Percentiles rank a stretch among this genome's conserved stretches.
These are phyloP conservation scores for Anguilla rostrata DNA, from an alignment of 2,113 vertebrate genomes.

Conservation along the genomic window DNA sequence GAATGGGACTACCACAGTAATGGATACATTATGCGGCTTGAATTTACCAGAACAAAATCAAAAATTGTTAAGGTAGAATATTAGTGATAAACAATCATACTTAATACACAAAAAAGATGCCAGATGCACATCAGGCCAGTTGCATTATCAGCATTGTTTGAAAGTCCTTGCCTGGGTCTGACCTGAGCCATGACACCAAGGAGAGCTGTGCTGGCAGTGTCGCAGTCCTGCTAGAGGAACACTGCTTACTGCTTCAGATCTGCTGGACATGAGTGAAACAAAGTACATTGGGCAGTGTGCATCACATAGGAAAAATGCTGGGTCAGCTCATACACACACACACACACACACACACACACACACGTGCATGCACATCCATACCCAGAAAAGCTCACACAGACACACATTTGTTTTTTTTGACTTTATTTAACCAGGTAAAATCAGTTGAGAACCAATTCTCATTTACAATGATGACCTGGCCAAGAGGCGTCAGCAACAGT, in stretches of 20 bases:
- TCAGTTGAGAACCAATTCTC: too few species aligned
- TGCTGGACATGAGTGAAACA: background rate
- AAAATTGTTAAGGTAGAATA: background rate
- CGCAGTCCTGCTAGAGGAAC: background rate
- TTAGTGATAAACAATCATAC: background rate
- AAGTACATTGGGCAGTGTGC: background rate
- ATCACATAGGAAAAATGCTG: too few species aligned
- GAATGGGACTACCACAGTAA: too few species aligned
- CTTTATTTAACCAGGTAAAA: too few species aligned
- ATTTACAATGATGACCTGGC: too few species aligned
- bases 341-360: too few species aligned
- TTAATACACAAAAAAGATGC: background rate
- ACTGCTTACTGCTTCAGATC: background rate
- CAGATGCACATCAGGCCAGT: background rate
- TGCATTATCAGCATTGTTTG: conserved; percentile 24
- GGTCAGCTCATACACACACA: too few species aligned
- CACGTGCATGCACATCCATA: too few species aligned
- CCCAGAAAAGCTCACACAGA: too few species aligned
- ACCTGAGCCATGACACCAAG: background rate
- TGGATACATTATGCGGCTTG: background rate
- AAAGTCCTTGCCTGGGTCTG: conserved; percentile 20
- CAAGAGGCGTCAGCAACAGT: too few species aligned
- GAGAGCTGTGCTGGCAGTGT: background rate
- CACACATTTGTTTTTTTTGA: too few species aligned
- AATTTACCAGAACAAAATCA: background rate